These are phyloP conservation scores for Aegypius monachus DNA, from an alignment of 2,113 vertebrate species.

Conservation along the genomic window DNA sequence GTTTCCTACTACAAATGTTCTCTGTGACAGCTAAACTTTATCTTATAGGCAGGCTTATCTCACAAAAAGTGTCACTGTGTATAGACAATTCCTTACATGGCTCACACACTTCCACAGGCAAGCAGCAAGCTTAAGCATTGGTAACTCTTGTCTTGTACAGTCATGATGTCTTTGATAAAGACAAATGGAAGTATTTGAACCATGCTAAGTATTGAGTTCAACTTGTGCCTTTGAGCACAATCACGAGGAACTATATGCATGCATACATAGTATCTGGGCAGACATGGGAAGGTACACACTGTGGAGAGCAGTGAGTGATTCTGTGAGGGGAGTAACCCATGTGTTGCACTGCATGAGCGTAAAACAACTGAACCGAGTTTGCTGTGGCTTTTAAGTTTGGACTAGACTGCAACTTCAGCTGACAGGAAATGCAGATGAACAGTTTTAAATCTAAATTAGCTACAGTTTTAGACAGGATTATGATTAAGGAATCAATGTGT, in stretches of 20 bases:
- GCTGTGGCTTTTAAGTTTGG: background rate
- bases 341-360: background rate
- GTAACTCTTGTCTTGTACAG: background rate
- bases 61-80: background rate
- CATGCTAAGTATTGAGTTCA: background rate
- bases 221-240: background rate
- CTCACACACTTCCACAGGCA: background rate
- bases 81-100: background rate
- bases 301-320: background rate
- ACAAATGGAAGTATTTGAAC: background rate
- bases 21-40: background rate
- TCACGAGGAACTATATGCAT: background rate
- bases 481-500: background rate
- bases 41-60: background rate
- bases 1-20: background rate
- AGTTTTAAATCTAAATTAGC: background rate
- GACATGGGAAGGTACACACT: background rate
- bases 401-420: background rate
- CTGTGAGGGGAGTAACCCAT: background rate
- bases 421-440: background rate
- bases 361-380: background rate
- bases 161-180: background rate
- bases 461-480: background rate
- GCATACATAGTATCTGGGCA: background rate
- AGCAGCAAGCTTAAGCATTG: background rate